Evolutionary conservation across 2,888 invertebrate genomes (phyloP), one percentile per base, ranked within the genome.

Genomic region (Gymnoscelis rufifasciata): DNA sequence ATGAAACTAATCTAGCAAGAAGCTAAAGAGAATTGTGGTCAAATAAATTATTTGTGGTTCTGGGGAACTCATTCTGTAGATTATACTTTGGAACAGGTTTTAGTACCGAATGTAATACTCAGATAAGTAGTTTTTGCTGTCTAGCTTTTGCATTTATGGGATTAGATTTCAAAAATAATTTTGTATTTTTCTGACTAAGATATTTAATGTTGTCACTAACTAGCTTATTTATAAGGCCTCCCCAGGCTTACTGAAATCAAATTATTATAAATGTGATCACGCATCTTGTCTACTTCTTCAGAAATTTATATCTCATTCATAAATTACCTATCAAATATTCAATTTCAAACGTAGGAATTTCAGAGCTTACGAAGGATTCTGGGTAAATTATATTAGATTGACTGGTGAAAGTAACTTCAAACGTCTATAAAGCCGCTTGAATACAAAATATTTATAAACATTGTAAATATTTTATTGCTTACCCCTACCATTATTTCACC

Each of bases 401-500:
- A 51, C 45, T 42, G 46, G 47, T 39, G 41, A 57, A 51, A 57
- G 33, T 54, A 47, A 33, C 38, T 48, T 47, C 46, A 40, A 35
- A 48, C 47, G 39, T 40, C 44, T 46, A 42, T 46, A 45, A 49
- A 50, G 36, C 23, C 30, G 38, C 31, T 51, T 24, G 31, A 43
- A 39, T 39, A 38, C 19, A 43, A 37, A 39, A 44, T 40, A 47
- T 47, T 48, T 44, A 47, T 45, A 43, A 37, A 43, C 37, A 52
- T 46, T 51, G 10, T 39, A 36, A 46, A 40, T 23, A 37, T 46
- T 46, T 47, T 38, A 48, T 47, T 45, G 29, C 35, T 23, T 8
- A 33, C 47, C 45, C 29, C 50, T 45, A 43, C 38, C 1, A 38
- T 27, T 7, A 7, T 24, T 4, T 7, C 8, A 28, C 15, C n/a